Base-by-base conservation (phyloP, 2,797 vertebrate genomes). In the Ciconia nigra region DNA sequence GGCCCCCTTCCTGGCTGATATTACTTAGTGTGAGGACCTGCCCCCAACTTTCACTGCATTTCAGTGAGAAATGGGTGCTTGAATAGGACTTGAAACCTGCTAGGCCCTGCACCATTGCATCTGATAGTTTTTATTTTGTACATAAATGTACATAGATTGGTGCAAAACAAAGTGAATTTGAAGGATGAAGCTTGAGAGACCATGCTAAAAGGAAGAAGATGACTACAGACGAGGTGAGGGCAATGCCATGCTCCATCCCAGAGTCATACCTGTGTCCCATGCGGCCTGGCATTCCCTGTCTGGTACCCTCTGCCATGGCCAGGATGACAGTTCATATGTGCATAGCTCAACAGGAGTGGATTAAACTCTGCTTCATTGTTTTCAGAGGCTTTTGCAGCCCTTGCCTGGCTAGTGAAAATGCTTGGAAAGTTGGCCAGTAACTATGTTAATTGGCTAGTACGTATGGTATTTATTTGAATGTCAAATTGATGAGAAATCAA, bases 291-390 rank as follows among this genome's bases (percentile, higher is more conserved):
- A 41, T 35, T 42, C 74, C 63, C 51, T 80, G 47, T 5, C 67
- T 52, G 54, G 35, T n/a, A 7, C 44, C 39, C 33, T 58, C 69
- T 74, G 80, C 54, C 3, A 0, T n/a, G 39, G 8, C 52, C 7
- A 1, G 15, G 26, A 1, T 71, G 26, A 15, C 61, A 59, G 5
- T 15, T 85, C 17, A 1, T 1, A 17, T 1, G 3, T 29, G n/a
- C 61, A 41, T 49, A 77, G 54, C 51, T 59, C 47, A 52, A 8
- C 18, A 28, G 46, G 57, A 41, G 7, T 18, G 15, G 31, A 12
- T 51, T 74, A 57, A 91, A 65, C 42, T 54, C 25, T 4, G 26
- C 51, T 66, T 58, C 15, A 1, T 29, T 46, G 21, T 69, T 90
- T 59, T 46, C 21, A 37, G 54, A 52, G 37, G n/a, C 25, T 93